Conservation (phyloP, 2,797 vertebrate genomes). For the Paedocypris micromegethes region DNA sequence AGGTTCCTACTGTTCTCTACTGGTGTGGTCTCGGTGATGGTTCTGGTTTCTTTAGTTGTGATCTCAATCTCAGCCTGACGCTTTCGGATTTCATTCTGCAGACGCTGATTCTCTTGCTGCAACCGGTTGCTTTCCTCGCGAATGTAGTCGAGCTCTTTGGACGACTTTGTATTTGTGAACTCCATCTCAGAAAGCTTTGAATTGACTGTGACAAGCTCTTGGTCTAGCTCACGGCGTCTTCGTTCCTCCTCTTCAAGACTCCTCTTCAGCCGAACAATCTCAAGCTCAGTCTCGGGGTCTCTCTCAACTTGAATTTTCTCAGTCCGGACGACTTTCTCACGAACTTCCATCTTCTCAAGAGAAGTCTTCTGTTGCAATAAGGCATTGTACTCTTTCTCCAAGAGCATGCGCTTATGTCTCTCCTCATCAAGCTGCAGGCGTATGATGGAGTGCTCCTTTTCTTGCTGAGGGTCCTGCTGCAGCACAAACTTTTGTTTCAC, state of each 20-base stretch:
- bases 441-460: slow-evolving; percentile 88
- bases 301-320: slow-evolving; percentile 92
- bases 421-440: slow-evolving; percentile 89
- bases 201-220: slow-evolving; percentile 72
- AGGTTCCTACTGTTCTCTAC: slow-evolving; percentile 72
- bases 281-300: slow-evolving; percentile 82
- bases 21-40: slow-evolving; percentile 72
- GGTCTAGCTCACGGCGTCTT: slow-evolving; percentile 78
- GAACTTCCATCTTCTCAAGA: slow-evolving; percentile 84
- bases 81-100: slow-evolving; percentile 84
- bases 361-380: slow-evolving; percentile 75
- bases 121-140: slow-evolving; percentile 85
- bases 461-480: slow-evolving; percentile 94
- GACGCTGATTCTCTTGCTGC: slow-evolving; percentile 86
- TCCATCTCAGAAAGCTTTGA: slow-evolving; percentile 81
- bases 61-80: slow-evolving; percentile 89
- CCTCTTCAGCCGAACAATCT: slow-evolving; percentile 82
- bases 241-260: slow-evolving; percentile 84
- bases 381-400: slow-evolving; percentile 81
- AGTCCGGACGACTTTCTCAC: slow-evolving; percentile 89
- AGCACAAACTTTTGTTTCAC: slow-evolving; percentile 93
- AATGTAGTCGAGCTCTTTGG: slow-evolving; percentile 85
- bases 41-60: slow-evolving; percentile 80
- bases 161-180: slow-evolving; percentile 89
- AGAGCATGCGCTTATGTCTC: slow-evolving; percentile 75